These are phyloP conservation scores for Diprion similis DNA, from an alignment of 1,140 invertebrate genomes.

Conservation along the genomic window DNA sequence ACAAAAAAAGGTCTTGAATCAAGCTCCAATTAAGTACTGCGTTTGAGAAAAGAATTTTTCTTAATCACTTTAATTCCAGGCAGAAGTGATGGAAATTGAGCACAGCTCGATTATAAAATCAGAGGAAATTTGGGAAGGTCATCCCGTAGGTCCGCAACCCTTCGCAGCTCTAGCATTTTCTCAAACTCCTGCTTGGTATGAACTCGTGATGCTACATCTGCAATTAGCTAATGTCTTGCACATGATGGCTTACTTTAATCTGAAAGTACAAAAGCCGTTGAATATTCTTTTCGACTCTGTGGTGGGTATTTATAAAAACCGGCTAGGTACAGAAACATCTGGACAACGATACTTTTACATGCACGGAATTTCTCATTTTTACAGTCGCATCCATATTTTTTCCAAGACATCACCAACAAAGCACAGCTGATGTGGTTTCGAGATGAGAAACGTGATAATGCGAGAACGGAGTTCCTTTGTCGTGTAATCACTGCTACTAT, in stretches of 20 bases:
- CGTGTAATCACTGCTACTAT: conserved; percentile 71
- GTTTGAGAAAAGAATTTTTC: background rate
- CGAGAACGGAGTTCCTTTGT: conserved; percentile 69
- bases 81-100: conserved; percentile 47
- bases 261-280: conserved; percentile 77
- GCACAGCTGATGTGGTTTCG: conserved; percentile 53
- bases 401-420: conserved; percentile 61
- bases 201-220: conserved; percentile 79
- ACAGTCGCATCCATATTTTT: conserved; percentile 62
- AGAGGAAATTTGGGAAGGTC: conserved; percentile 74
- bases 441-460: conserved; percentile 60
- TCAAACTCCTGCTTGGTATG: conserved; percentile 76
- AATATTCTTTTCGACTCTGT: conserved; percentile 79
- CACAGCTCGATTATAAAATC: conserved; percentile 61
- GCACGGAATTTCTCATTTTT: conserved; percentile 28
- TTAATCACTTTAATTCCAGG: conserved; percentile 34
- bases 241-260: conserved; percentile 79
- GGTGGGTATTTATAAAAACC: conserved; percentile 57
- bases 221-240: conserved; percentile 78
- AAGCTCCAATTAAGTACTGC: background rate
- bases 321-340: conserved; percentile 38
- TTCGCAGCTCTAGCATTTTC: conserved; percentile 80
- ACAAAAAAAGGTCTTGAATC: background rate
- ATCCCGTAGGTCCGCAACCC: conserved; percentile 62
- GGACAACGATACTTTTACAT: conserved; percentile 43